Base-by-base conservation (phyloP, 2,888 invertebrate species). In the Liopterus haemorrhoidalis region DNA sequence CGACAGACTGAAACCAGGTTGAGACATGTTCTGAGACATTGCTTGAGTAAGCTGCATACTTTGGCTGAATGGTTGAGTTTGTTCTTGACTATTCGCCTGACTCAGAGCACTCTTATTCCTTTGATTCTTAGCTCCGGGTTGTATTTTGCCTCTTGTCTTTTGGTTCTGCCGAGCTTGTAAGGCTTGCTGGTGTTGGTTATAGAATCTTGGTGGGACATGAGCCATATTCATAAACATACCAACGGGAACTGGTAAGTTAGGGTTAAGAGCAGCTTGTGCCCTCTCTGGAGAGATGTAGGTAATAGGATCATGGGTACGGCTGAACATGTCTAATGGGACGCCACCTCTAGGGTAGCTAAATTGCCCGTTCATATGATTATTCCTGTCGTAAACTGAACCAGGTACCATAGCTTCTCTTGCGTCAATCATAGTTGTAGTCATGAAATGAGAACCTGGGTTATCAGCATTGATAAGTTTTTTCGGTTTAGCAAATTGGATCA, bases 351-450 rank as follows among this genome's bases (percentile, higher is more conserved):
- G 32, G 5, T 39, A 28, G 11, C 21, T 33, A 49, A 39, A 56
- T 5, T 11, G n/a, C 1, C 45, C 45, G 53, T 64, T 62, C 52
- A 61, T 60, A 54, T 57, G 64, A 5, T 67, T 68, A 22, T 45
- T 83, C 46, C 92, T 79, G 67, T 93, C 93, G 69, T 95, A 95
- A 21, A 92, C 81, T 11, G 92, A 91, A 16, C 94, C 94, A 1
- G 94, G 93, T 41, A 93, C 87, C 68, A 95, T 77, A 3, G 92
- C 93, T 68, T 96, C 95, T 54, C 95, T 78, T 11, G 96, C 96
- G 70, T 95, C 94, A 68, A 92, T 96, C 82, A 94, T 93, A 19
- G 92, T 88, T 18, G 90, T 93, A 42, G 89, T 90, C 96, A 97
- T 96, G 66, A 96, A 97, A 63, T 96, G 93, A 1, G 93, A 88